phyloP scores from a whole-genome alignment of 2,888 invertebrate genomes.

The Endotricha flammealis region DNA sequence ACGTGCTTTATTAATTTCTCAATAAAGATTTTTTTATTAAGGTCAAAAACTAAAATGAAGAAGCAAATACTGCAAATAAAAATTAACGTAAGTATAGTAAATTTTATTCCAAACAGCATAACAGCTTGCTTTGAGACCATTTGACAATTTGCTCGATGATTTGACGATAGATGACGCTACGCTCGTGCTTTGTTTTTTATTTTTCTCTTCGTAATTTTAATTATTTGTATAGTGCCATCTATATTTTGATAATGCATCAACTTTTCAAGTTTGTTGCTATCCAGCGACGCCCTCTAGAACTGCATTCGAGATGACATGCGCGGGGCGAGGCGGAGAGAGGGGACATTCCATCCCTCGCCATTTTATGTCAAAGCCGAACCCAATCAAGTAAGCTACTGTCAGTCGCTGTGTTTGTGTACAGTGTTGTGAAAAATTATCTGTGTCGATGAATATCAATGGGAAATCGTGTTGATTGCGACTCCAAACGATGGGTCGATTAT shows the following conservation, averaged over 20 bases:
- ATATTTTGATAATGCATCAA: slow-evolving; percentile 21
- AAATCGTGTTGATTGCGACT: slow-evolving; percentile 72
- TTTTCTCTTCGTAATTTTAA: too few species aligned
- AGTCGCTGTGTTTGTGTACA: slow-evolving; percentile 76
- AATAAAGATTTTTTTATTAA: too few species aligned
- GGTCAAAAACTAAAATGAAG: too few species aligned
- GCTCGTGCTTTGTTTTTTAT: too few species aligned
- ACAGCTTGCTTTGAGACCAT: too few species aligned
- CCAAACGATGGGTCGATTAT: slow-evolving; percentile 72
- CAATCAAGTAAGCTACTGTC: slow-evolving; percentile 76
- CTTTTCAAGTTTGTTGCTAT: slow-evolving; percentile 25
- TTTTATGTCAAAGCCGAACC: slow-evolving; percentile 69
- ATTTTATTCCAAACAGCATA: too few species aligned
- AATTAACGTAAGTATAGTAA: too few species aligned
- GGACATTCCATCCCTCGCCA: slow-evolving; percentile 64
- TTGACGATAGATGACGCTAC: too few species aligned
- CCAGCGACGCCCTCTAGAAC: slow-evolving; percentile 49
- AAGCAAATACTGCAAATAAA: too few species aligned
- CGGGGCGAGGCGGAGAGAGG: slow-evolving; percentile 53
- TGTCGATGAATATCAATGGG: slow-evolving; percentile 76
- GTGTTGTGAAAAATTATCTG: slow-evolving; percentile 75
- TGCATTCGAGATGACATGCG: slow-evolving; percentile 40
- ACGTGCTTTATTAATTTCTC: too few species aligned
- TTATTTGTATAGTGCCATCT: slow-evolving; percentile 10
- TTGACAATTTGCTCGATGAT: too few species aligned